Evolutionary conservation across 92 coral and sea anemone genomes (phyloP).

Genomic region (Palythoa caribaeorum): DNA sequence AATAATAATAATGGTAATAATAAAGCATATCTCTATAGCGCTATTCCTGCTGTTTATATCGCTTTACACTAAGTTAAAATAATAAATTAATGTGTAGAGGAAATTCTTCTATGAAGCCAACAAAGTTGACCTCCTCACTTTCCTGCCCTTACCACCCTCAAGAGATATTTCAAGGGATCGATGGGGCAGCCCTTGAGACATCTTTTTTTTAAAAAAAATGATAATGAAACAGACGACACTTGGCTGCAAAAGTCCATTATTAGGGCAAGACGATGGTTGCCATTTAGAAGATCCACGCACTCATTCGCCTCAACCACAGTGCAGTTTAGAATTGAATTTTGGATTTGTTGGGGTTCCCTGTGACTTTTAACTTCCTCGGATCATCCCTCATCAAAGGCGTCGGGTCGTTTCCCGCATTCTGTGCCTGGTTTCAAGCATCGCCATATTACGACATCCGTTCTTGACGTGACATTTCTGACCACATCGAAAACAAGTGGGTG

Average conservation of each 20-base stretch:
- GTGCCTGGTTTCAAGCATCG: too few species aligned
- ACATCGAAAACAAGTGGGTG: conserved; percentile 60
- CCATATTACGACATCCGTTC: too few species aligned
- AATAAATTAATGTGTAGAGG: too few species aligned
- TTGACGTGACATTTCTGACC: conserved; percentile 66
- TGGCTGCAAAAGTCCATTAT: conserved; percentile 68
- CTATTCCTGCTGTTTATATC: too few species aligned
- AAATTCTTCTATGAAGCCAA: conserved; percentile 56
- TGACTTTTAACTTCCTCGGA: conserved; percentile 45
- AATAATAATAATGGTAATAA: too few species aligned
- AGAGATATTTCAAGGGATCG: conserved; percentile 25
- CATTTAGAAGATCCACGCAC: conserved; percentile 53
- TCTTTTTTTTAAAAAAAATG: conserved; percentile 29
- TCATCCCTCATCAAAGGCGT: conserved; percentile 58
- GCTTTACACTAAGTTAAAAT: too few species aligned
- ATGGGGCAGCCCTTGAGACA: conserved; percentile 19
- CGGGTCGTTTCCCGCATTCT: conserved; percentile 51
- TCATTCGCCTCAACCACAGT: conserved; percentile 60
- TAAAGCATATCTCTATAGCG: too few species aligned
- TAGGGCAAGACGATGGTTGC: conserved; percentile 41
- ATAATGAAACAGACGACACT: conserved; percentile 48
- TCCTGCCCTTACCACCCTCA: conserved; percentile 61
- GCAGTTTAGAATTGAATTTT: not conserved
- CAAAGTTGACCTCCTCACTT: conserved; percentile 57
- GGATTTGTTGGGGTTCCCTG: conserved; percentile 18